Evolutionary conservation across 2,888 invertebrate species (phyloP).

Genomic region (Torymus tubicola): DNA sequence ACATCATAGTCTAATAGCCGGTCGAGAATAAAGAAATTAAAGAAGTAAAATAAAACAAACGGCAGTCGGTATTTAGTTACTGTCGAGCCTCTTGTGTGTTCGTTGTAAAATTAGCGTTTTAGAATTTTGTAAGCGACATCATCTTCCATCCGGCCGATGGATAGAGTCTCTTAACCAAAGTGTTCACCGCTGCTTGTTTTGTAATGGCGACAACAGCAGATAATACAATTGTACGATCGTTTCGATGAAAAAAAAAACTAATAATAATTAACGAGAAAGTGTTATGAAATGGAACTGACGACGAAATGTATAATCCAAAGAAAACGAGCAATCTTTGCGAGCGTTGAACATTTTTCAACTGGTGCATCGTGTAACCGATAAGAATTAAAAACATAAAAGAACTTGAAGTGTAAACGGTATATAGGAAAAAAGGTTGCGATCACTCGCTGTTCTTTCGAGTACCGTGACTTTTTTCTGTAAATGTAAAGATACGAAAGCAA

Average conservation of each 20-base stretch:
- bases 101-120: slow-evolving; percentile 61
- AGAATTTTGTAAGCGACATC: slow-evolving; percentile 65
- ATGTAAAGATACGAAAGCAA: slow-evolving; percentile 49
- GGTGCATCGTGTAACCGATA: slow-evolving; percentile 54
- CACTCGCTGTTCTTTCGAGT: slow-evolving; percentile 15
- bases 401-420: slow-evolving; percentile 17
- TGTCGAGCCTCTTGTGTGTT: slow-evolving; percentile 61
- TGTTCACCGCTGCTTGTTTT: slow-evolving; percentile 70
- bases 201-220: slow-evolving; percentile 64
- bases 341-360: slow-evolving; percentile 59
- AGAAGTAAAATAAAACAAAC: slow-evolving; percentile 27
- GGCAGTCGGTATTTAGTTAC: slow-evolving; percentile 46
- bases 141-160: slow-evolving; percentile 64
- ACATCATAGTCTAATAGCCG: slow-evolving; percentile 13
- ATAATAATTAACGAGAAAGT: slow-evolving; percentile 29
- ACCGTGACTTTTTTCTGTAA: slow-evolving; percentile 35
- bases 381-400: slow-evolving; percentile 32
- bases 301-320: slow-evolving; percentile 51
- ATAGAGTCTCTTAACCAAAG: slow-evolving; percentile 67
- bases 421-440: slow-evolving; percentile 4
- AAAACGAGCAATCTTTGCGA: slow-evolving; percentile 56
- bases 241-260: slow-evolving; percentile 39
- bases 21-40: slow-evolving; percentile 31
- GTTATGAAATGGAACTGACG: slow-evolving; percentile 50
- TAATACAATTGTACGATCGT: slow-evolving; percentile 51